Percentiles rank a stretch among this genome's conserved stretches.
Evolutionary conservation across 2,113 vertebrate genomes (phyloP).

Genomic region (Echinops telfairi): DNA sequence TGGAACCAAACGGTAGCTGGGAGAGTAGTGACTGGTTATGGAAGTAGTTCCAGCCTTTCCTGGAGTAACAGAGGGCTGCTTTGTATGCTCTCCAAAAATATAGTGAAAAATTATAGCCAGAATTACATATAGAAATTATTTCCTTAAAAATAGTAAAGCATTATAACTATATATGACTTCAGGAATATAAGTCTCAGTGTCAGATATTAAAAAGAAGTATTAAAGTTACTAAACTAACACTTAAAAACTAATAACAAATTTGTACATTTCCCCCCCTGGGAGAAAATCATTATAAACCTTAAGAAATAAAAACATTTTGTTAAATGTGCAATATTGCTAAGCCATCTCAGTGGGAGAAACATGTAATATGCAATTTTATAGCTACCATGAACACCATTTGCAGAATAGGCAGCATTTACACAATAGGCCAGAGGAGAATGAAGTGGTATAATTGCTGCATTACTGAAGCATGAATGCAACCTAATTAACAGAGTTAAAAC

Average conservation of each 20-base stretch:
- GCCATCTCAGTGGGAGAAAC: neutral
- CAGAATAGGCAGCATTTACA: neutral
- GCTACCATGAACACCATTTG: neutral
- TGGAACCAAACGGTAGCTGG: too few species aligned
- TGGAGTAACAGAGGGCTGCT: too few species aligned
- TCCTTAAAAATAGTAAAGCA: neutral
- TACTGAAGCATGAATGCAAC: neutral
- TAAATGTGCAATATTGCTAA: neutral
- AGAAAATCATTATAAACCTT: neutral
- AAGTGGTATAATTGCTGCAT: neutral
- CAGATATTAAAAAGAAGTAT: neutral
- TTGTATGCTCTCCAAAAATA: too few species aligned
- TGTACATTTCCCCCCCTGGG: neutral
- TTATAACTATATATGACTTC: neutral
- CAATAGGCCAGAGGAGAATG: neutral
- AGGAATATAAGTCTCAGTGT: neutral
- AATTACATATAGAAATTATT: neutral
- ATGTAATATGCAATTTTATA: fast-evolving
- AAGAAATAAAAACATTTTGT: neutral
- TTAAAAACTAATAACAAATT: neutral
- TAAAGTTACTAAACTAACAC: neutral
- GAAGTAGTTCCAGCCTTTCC: too few species aligned
- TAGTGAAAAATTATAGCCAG: neutral
- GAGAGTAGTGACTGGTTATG: too few species aligned
- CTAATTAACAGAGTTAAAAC: neutral